Evolutionary conservation across 1,140 invertebrate genomes (phyloP).

Genomic region (Pseudoatta argentina): DNA sequence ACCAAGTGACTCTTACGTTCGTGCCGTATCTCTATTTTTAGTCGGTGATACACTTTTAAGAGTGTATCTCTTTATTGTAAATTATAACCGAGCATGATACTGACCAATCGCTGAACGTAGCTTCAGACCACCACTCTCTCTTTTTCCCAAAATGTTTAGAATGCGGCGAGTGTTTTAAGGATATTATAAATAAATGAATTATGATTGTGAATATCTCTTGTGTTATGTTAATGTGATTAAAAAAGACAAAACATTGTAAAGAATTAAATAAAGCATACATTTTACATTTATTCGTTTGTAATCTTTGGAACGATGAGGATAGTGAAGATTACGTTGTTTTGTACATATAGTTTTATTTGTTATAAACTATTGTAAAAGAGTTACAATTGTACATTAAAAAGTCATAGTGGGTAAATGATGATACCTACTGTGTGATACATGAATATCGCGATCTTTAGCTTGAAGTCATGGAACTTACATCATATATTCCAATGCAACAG

Average conservation of each 20-base stretch:
- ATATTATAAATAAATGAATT: conserved; percentile 82
- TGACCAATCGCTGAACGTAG: conserved; percentile 85
- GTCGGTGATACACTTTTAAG: conserved; percentile 38
- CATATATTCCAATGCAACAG: conserved; percentile 45
- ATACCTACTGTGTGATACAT: conserved; percentile 69
- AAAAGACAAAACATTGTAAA: conserved; percentile 84
- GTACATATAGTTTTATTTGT: conserved; percentile 73
- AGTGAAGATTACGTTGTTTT: background rate
- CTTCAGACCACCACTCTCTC: conserved; percentile 84
- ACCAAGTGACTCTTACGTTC: conserved; percentile 78
- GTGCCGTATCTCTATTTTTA: conserved; percentile 65
- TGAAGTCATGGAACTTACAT: conserved; percentile 52
- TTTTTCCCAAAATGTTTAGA: conserved; percentile 82
- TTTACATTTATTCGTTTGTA: conserved; percentile 81
- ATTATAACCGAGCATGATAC: conserved; percentile 78
- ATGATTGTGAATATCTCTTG: conserved; percentile 86
- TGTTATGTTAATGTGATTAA: conserved; percentile 86
- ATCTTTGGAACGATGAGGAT: background rate
- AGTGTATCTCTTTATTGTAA: conserved; percentile 63
- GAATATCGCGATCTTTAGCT: conserved; percentile 54
- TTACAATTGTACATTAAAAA: conserved; percentile 78
- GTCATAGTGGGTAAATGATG: conserved; percentile 66
- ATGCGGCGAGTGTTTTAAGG: conserved; percentile 84
- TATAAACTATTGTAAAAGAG: conserved; percentile 79
- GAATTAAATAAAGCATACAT: conserved; percentile 86